Base-by-base conservation (phyloP, 2,113 vertebrate species). In the Pseudopodoces humilis region DNA sequence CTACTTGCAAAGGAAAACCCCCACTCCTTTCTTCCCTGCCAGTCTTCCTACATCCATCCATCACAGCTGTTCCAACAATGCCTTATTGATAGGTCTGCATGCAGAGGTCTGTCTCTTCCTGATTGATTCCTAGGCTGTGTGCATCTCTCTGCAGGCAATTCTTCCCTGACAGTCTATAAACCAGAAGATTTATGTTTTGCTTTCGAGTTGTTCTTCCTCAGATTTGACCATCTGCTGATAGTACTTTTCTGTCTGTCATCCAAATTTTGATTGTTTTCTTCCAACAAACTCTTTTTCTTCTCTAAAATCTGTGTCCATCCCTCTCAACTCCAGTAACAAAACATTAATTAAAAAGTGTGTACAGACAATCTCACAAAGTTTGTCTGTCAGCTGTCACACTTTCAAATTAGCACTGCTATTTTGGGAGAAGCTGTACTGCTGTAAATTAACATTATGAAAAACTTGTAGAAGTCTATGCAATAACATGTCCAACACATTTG, bases 141-240 rank as follows among this genome's bases (percentile, higher is more conserved):
- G 39, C 31, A 68, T 58, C 41, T 44, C 62, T 60, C 33, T 69
- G 79, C 25, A 69, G 37, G 67, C 67, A 90, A 53, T 50, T 92
- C 55, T 90, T 80, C 43, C 50, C 79, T 69, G 67, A 72, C 74
- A 92, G 37, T 83, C 88, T 83, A 83, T 86, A 92, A 97, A 72
- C n/a, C 33, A 46, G n/a, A 91, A 93, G 62, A 96, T 89, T 91
- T 83, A 88, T 76, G 75, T 80, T 94, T 93, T 93, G 33, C 69
- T 94, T 87, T 71, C 49, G 78, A 89, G 46, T 83, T 82, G 31
- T 65, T 89, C 44, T 82, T 79, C 58, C 70, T 65, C 67, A 50
- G 37, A 89, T 92, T 37, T 76, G 62, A 72, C 89, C 86, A 95
- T 92, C 89, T 95, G 91, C 84, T 83, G 74, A 71, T 43, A 76